Base-by-base conservation (phyloP, 2,113 vertebrate genomes). In the Micronisus gabar region DNA sequence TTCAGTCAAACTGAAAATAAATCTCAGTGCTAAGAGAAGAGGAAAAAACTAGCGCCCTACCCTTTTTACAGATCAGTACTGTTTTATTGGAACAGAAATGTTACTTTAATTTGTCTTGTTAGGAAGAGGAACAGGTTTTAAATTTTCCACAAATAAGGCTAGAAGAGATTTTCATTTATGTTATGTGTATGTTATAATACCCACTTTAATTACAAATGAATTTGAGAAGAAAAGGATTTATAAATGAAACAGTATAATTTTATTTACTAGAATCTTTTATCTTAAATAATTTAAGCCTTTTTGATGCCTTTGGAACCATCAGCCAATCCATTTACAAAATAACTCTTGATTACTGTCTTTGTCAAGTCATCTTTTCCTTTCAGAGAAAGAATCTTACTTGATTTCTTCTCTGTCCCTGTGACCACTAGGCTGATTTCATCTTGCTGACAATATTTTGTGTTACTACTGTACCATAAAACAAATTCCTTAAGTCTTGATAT, bases 321-420 rank as follows among this genome's bases (percentile, higher is more conserved):
- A 86, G 58, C 23, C 65, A 53, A 65, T 79, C n/a, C 65, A 58
- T 88, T 75, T 91, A 43, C 53, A 85, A 90, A 87, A 45, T 81
- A 87, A 41, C 36, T 74, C 82, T 66, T 86, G 48, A 90, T 93
- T 92, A 59, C 68, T 82, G 56, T 91, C 72, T 56, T 75, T 93
- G 66, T 92, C 86, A 94, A 88, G 61, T 68, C 45, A 75, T 95
- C 72, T 90, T 82, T 90, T 70, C 55, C 63, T 73, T 95, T 94
- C 78, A 93, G 83, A 79, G 65, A 45, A 75, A 41, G 56, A 75
- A 74, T 78, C 52, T 72, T 68, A 23, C 62, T 92, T 92, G 70
- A 86, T 96, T 96, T 95, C 53, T 38, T 66, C 38, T 75, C 61
- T n/a, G 13, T 56, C 89, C 58, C 32, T 67, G 29, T 62, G 93